phyloP scores from a whole-genome alignment of 2,113 vertebrate genomes.

The Aramus guarauna region DNA sequence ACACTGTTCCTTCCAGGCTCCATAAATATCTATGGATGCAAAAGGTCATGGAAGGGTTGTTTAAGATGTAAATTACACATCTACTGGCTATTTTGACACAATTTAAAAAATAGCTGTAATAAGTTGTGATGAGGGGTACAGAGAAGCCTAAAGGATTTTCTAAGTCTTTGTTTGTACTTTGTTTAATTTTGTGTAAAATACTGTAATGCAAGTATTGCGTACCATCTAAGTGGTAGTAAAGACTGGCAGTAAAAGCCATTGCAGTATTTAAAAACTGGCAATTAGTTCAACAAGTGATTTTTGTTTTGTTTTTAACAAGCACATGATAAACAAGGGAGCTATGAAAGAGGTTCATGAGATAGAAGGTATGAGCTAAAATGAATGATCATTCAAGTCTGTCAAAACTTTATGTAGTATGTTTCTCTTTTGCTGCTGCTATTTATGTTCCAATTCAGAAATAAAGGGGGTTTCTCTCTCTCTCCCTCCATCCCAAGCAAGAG shows the following conservation, averaged over 20 bases:
- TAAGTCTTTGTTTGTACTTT: background rate
- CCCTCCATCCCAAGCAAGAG: background rate
- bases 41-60: background rate
- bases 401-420: conserved; percentile 6
- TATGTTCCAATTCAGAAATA: background rate
- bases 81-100: background rate
- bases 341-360: conserved; percentile 20
- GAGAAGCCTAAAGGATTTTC: background rate
- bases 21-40: background rate
- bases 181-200: conserved; percentile 2
- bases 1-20: background rate
- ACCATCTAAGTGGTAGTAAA: background rate
- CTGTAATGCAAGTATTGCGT: background rate
- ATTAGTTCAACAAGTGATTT: background rate
- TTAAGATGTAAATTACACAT: conserved; percentile 3
- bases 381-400: conserved; percentile 41
- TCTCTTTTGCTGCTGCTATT: background rate
- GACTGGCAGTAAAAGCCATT: background rate
- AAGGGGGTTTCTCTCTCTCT: background rate
- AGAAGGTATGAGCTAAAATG: conserved; percentile 10
- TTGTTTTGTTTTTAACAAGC: background rate
- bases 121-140: background rate
- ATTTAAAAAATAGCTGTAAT: background rate
- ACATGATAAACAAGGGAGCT: background rate
- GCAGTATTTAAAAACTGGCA: background rate